Conservation (phyloP, 2,797 vertebrate species). For the Schizopygopsis pylzovi region DNA sequence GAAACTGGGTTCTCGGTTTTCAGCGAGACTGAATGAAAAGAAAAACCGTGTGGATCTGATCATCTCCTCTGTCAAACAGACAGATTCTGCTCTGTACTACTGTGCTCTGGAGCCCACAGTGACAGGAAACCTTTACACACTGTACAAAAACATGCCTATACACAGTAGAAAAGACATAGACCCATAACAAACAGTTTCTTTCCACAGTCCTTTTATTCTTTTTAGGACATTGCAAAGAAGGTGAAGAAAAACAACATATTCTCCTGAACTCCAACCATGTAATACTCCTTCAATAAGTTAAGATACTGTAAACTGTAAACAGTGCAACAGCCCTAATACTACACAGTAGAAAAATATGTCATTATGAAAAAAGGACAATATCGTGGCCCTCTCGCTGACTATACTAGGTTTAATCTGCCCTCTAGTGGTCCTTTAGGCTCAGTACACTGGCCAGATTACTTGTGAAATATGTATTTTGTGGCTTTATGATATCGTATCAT, state of each 20-base stretch:
- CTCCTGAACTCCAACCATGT: background rate
- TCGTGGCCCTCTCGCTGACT: background rate
- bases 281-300: background rate
- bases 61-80: constrained; percentile 15
- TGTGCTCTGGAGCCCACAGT: constrained; percentile 47
- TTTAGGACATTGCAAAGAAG: background rate
- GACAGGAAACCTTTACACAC: constrained; percentile 25
- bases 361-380: background rate
- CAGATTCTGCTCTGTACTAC: constrained; percentile 47
- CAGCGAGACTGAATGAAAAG: constrained; percentile 25
- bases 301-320: background rate
- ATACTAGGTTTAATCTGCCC: background rate
- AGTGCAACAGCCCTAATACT: background rate
- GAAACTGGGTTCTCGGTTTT: background rate
- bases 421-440: background rate
- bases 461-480: background rate
- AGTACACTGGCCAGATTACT: background rate
- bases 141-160: constrained; percentile 18
- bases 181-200: background rate
- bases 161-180: background rate
- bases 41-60: constrained; percentile 20
- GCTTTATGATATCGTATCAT: background rate
- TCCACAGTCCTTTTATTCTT: background rate
- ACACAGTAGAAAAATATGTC: background rate
- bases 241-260: no score